phyloP scores from a whole-genome alignment of 2,113 vertebrate genomes.

The Vulpes lagopus region DNA sequence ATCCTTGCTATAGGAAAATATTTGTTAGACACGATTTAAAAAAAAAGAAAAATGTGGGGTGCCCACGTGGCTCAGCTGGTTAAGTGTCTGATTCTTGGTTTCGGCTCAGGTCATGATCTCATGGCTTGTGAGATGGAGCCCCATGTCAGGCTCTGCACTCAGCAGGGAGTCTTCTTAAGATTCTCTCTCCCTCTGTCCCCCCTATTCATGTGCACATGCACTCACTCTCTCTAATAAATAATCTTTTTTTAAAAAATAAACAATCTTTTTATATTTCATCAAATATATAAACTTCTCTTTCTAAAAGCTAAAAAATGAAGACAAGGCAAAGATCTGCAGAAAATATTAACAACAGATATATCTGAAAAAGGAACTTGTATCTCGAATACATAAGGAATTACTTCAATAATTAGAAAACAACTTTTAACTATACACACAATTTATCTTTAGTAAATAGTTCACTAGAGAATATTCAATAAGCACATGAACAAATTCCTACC shows the following conservation, averaged over 20 bases:
- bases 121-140: neutral
- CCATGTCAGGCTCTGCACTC: neutral
- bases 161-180: neutral
- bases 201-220: neutral
- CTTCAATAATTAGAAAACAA: neutral
- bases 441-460: neutral
- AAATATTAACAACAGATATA: neutral
- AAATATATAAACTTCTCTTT: conserved; percentile 1
- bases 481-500: neutral
- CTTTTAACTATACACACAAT: neutral
- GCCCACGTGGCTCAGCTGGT: neutral
- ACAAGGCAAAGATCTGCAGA: neutral
- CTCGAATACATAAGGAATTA: neutral
- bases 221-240: neutral
- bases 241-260: neutral
- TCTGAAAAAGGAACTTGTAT: neutral
- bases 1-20: neutral
- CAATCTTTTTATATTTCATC: neutral
- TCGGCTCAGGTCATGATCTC: neutral
- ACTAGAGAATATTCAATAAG: conserved; percentile 33
- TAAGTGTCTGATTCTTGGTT: neutral
- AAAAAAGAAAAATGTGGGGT: neutral
- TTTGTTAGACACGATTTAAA: neutral
- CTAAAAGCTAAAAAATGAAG: neutral
- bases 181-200: neutral